Percentiles rank a stretch among this genome's conserved stretches.
These are phyloP conservation scores for Ceratitis capitata DNA, from an alignment of 1,140 invertebrate genomes.

Conservation along the genomic window DNA sequence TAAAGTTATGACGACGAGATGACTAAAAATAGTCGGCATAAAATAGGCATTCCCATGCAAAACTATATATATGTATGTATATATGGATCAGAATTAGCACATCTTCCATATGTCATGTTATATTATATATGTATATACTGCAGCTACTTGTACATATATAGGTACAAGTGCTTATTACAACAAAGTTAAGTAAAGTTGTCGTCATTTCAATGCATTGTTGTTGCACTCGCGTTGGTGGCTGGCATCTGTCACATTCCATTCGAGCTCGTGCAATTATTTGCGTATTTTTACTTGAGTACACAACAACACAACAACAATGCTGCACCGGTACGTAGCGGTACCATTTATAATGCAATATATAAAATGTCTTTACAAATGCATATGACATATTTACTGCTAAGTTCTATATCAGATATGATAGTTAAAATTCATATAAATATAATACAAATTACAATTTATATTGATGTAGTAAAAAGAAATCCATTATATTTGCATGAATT, in stretches of 20 bases:
- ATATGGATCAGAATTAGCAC: not conserved
- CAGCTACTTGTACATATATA: not conserved
- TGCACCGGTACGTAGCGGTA: not conserved
- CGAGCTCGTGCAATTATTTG: not conserved
- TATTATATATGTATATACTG: not conserved
- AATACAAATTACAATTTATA: too few species aligned
- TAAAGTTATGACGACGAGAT: not conserved
- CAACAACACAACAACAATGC: not conserved
- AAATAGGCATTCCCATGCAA: too few species aligned
- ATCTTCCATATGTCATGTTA: not conserved
- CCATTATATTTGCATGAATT: too few species aligned
- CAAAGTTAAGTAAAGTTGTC: conserved; percentile 38
- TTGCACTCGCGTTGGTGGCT: conserved; percentile 55
- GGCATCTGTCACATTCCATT: conserved; percentile 17
- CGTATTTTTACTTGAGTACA: not conserved
- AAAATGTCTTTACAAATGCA: not conserved
- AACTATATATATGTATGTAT: too few species aligned
- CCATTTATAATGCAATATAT: not conserved
- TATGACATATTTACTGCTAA: too few species aligned
- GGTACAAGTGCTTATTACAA: not conserved
- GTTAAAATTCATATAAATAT: too few species aligned
- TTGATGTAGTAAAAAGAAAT: too few species aligned
- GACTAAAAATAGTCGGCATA: not conserved
- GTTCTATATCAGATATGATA: too few species aligned
- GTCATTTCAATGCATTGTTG: not conserved